Conservation (phyloP, 2,797 vertebrate species). For the Schizothorax lantsangensis region DNA sequence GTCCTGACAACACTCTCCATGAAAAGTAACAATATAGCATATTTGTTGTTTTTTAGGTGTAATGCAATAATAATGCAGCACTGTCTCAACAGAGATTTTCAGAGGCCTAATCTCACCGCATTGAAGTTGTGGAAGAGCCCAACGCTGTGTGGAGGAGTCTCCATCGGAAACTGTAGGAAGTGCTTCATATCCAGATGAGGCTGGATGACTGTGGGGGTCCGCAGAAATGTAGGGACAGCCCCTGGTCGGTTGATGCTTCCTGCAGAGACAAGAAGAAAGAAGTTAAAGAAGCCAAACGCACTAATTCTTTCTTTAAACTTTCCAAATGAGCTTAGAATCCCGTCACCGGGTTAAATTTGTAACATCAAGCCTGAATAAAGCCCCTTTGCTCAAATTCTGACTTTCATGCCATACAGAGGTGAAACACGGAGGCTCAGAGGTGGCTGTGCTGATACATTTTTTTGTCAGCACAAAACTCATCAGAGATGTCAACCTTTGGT, state of each 20-base stretch:
- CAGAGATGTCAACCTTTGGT: conserved; percentile 56
- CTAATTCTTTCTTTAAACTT: conserved; percentile 5
- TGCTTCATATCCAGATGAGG: conserved; percentile 91
- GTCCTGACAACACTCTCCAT: neutral
- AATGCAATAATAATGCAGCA: conserved; percentile 1
- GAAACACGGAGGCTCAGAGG: conserved; percentile 32
- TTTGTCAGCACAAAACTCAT: conserved; percentile 43
- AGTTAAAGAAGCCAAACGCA: conserved; percentile 9
- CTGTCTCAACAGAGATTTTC: neutral
- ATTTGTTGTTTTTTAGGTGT: neutral
- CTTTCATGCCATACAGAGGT: conserved; percentile 11
- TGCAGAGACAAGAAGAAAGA: conserved; percentile 60
- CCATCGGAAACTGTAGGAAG: conserved; percentile 89
- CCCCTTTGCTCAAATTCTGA: neutral
- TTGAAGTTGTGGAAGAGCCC: conserved; percentile 90
- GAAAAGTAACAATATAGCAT: neutral
- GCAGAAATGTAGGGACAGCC: conserved; percentile 85
- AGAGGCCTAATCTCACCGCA: conserved; percentile 75
- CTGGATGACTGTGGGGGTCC: conserved; percentile 85
- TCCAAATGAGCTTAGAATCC: neutral
- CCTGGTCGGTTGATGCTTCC: conserved; percentile 90
- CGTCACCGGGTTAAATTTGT: neutral
- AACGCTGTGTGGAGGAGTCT: conserved; percentile 83
- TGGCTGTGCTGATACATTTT: conserved; percentile 36
- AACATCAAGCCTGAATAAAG: conserved; percentile 5